phyloP scores from a whole-genome alignment of 2,888 invertebrate species.

The Aporophyla lueneburgensis region DNA sequence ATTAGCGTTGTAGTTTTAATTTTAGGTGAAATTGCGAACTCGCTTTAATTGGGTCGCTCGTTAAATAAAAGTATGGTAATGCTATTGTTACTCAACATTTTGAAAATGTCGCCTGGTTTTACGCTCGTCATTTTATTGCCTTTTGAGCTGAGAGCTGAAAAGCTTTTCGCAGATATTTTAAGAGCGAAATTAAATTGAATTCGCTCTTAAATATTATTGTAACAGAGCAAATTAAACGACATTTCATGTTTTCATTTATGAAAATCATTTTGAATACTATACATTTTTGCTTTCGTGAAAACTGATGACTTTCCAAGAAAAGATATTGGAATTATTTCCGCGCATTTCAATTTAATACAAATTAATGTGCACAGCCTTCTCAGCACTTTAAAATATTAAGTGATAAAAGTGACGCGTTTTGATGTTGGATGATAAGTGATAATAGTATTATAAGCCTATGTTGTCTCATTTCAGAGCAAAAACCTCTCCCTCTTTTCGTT shows the following conservation, averaged over 20 bases:
- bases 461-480: too few relatives aligned
- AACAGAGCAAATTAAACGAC: not conserved
- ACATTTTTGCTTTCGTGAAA: not conserved
- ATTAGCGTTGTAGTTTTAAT: conserved; percentile 46
- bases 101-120: conserved; percentile 6
- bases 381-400: not conserved
- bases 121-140: conserved; percentile 3
- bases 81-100: conserved; percentile 22
- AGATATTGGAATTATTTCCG: not conserved
- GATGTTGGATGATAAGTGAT: too few relatives aligned
- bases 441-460: too few relatives aligned
- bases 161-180: not conserved
- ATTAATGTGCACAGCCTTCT: not conserved
- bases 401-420: too few relatives aligned
- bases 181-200: not conserved
- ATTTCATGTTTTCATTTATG: not conserved
- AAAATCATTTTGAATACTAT: not conserved
- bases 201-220: not conserved
- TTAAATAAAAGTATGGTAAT: conserved; percentile 26
- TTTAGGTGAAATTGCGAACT: conserved; percentile 43
- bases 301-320: not conserved
- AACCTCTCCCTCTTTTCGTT: too few relatives aligned
- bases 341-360: not conserved
- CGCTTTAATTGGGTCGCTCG: conserved; percentile 42
- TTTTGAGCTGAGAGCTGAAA: not conserved